Evolutionary conservation across 2,113 vertebrate species (phyloP).

Genomic region (Castor canadensis): DNA sequence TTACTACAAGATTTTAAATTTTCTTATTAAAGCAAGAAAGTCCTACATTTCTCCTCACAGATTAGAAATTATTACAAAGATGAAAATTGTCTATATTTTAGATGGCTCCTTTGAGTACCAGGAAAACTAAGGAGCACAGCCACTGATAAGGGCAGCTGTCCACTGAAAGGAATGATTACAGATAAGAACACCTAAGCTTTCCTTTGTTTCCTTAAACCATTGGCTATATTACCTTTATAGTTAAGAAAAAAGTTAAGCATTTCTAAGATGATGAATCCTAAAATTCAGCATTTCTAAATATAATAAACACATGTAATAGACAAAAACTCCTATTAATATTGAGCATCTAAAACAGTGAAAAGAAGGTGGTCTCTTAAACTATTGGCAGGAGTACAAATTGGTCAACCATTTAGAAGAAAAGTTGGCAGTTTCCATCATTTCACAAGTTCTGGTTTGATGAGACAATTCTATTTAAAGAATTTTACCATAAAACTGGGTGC

Average conservation of each 20-base stretch:
- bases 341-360: not conserved
- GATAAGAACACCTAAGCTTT: not conserved
- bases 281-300: constrained; percentile 10
- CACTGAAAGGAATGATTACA: not conserved
- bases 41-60: not conserved
- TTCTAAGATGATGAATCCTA: not conserved
- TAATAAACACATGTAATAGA: not conserved
- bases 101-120: not conserved
- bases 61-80: not conserved
- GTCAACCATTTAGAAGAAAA: no score
- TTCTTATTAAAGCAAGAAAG: not conserved
- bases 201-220: not conserved
- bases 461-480: not conserved
- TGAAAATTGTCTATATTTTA: not conserved
- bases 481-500: not conserved
- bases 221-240: not conserved
- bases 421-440: not conserved
- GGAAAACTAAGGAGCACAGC: not conserved
- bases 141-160: no score
- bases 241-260: not conserved
- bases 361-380: not conserved
- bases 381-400: no score
- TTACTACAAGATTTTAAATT: not conserved
- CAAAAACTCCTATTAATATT: not conserved
- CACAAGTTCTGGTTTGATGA: not conserved